Base-by-base conservation (phyloP, 2,888 invertebrate genomes). In the Meteorus colon region DNA sequence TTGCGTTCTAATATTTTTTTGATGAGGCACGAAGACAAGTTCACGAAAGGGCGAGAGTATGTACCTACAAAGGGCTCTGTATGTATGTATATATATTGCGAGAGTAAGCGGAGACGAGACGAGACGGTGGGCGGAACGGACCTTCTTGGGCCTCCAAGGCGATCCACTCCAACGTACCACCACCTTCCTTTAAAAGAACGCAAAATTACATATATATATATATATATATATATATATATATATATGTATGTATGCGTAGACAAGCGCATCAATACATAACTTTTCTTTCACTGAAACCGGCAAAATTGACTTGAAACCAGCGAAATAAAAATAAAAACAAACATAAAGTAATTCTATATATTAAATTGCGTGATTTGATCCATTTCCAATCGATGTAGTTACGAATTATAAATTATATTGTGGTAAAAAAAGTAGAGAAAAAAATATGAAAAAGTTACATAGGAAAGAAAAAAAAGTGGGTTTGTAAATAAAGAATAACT, bases 81-180 rank as follows among this genome's bases (percentile, higher is more conserved):
- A 19, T 19, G 19, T 19, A 19, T 55, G 66, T 66, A 66, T 66
- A 72, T 29, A 27, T 51, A 69, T 55, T 48, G 51, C 51, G 51
- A 65, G 60, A 72, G 34, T 51, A 27, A 67, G 27, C 45, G 75
- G 77, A 78, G 78, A 74, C 72, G 84, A 85, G 87, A 88, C 88
- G 88, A 89, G 89, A 89, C 89, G 88, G 87, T 89, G 89, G 89
- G 89, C 89, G 89, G 88, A 86, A 82, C 85, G 81, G 55, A 6
- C 55, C 87, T 86, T 87, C 86, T 87, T 85, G 84, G 86, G 88
- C 89, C 55, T 89, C 89, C 89, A 89, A 89, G 89, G 89, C 89
- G 89, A 89, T 88, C 89, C 88, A 89, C 88, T 89, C 88, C 85
- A 84, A 88, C 85, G 24, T 55, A 78, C 73, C 71, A 75, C 86